Evolutionary conservation across 1,140 invertebrate species (phyloP), one percentile per base, ranked within the genome.

Genomic region (Tenebrio molitor): DNA sequence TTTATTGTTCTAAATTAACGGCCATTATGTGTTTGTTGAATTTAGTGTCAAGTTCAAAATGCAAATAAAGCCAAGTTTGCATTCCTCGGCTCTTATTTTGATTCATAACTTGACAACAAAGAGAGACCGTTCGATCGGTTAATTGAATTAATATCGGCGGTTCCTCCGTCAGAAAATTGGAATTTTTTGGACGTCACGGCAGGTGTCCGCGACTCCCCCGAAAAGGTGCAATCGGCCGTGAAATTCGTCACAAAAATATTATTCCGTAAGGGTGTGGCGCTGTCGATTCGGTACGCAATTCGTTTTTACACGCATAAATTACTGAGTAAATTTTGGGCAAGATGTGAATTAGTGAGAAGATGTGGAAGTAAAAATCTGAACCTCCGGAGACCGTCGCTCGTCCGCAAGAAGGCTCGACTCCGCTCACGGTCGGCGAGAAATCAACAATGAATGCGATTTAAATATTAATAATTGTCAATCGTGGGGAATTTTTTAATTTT

Each of bases 1-100:
- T 15, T 29, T 29, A 58, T 58, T 29, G 50, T 58, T 29, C 29
- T 33, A 58, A 58, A 58, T 58, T n/a, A 50, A 17, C 17, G 19
- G 23, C 15, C 5, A 19, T 53, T 12, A 17, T 53, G 12, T 58
- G 50, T 58, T 58, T 58, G 21, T 58, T 58, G 50, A 58, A 29
- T 58, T 58, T 29, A 25, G 50, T 58, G 50, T 58, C 44, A 58
- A 58, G 50, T 58, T 58, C 50, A 58, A 58, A 58, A 58, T 58
- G 50, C 50, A 29, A 25, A 58, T 58, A 58, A 25, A 58, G 19
- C 44, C 19, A 50, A 50, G 44, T 50, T 50, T 50, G 44, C 44
- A 50, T 50, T 50, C 44, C 44, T 12, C 19, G 44, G 3, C 16
- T 50, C n/a, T 17, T 50, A 21, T 50, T 58, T 25, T 58, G 50